Evolutionary conservation across 2,113 vertebrate species (phyloP).

Genomic region (Lonchura striata): DNA sequence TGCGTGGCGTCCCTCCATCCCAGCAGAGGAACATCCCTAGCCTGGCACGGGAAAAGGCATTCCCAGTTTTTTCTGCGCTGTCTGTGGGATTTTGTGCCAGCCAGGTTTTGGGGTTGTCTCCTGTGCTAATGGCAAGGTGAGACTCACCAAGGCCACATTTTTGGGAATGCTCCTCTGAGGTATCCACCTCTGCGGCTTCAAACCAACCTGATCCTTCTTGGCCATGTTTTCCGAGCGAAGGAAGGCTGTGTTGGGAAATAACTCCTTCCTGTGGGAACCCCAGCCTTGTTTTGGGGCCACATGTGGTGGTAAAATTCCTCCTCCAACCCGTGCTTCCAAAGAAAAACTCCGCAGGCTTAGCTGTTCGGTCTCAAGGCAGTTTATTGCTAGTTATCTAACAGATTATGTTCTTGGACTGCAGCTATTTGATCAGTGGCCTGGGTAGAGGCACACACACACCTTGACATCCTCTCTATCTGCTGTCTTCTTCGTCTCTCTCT

Average conservation of each 20-base stretch:
- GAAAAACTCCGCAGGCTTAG: too few relatives aligned
- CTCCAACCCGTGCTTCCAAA: too few relatives aligned
- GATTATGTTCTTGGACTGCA: too few relatives aligned
- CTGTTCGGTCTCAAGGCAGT: too few relatives aligned
- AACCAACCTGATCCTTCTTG: not conserved
- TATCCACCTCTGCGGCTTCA: not conserved
- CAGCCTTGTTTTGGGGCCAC: too few relatives aligned
- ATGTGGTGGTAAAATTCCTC: too few relatives aligned
- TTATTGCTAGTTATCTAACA: too few relatives aligned
- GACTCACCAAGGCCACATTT: not conserved
- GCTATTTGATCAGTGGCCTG: too few relatives aligned
- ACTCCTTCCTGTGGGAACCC: too few relatives aligned
- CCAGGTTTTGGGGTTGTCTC: not conserved
- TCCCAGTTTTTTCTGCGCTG: accelerated
- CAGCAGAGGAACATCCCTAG: accelerated
- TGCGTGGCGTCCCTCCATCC: accelerated
- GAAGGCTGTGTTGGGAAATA: not conserved
- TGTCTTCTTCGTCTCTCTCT: too few relatives aligned
- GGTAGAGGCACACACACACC: too few relatives aligned
- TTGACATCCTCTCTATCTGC: too few relatives aligned
- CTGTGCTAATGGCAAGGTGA: accelerated
- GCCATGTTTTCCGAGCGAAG: not conserved
- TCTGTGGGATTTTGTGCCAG: not conserved
- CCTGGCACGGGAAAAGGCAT: not conserved
- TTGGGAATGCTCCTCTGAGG: not conserved